These are phyloP conservation scores for Eupeodes luniger DNA, from an alignment of 2,888 invertebrate genomes.

Conservation along the genomic window DNA sequence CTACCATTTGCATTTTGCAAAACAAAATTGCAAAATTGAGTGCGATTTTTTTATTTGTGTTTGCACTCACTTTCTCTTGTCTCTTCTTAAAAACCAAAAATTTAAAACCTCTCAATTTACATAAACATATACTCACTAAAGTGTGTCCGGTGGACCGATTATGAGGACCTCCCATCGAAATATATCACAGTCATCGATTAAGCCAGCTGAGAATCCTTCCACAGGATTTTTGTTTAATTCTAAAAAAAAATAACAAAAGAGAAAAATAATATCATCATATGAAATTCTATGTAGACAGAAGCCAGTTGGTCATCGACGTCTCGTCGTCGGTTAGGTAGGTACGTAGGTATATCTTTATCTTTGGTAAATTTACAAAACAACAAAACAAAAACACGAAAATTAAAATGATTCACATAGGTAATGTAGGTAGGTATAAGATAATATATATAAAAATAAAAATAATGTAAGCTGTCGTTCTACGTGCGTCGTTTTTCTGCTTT, in stretches of 20 bases:
- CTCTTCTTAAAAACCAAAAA: not conserved
- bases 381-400: slow-evolving; percentile 34
- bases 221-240: slow-evolving; percentile 99
- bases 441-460: no score
- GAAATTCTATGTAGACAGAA: slow-evolving; percentile 5
- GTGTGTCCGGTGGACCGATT: slow-evolving; percentile 99
- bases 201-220: slow-evolving; percentile 99
- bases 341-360: slow-evolving; percentile 14
- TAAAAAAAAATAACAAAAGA: slow-evolving; percentile 86
- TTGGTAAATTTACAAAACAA: slow-evolving; percentile 15
- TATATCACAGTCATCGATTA: slow-evolving; percentile 99
- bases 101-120: slow-evolving; percentile 14
- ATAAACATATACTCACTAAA: slow-evolving; percentile 93
- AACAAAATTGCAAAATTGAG: no score
- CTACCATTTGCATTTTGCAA: no score
- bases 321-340: not conserved
- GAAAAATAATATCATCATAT: slow-evolving; percentile 37
- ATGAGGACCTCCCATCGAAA: slow-evolving; percentile 99
- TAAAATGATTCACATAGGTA: slow-evolving; percentile 48
- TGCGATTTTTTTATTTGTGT: no score
- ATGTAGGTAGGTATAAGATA: no score
- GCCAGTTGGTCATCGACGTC: no score
- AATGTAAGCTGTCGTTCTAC: slow-evolving; percentile 41
- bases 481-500: slow-evolving; percentile 42
- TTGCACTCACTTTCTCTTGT: no score